phyloP scores from a whole-genome alignment of 2,888 invertebrate genomes.

The Dyspetes luteomarginatus region DNA sequence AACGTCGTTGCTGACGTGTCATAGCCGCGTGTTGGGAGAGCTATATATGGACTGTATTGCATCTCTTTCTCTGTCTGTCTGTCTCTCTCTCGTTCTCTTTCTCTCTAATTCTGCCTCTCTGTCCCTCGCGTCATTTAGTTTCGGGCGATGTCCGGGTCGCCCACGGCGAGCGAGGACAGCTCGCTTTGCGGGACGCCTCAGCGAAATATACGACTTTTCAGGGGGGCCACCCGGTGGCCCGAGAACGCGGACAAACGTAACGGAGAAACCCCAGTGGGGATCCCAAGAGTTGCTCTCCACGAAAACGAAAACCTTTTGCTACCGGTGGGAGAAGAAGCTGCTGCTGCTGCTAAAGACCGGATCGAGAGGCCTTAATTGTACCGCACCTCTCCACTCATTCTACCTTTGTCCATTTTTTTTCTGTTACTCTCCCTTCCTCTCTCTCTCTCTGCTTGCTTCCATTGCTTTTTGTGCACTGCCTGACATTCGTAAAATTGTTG shows the following conservation, averaged over 20 bases:
- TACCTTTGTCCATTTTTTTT: constrained; percentile 36
- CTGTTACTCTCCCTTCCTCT: too few relatives aligned
- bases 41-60: constrained; percentile 23
- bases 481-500: constrained; percentile 42
- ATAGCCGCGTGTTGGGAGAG: constrained; percentile 5
- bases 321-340: constrained; percentile 47
- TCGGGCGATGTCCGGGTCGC: constrained; percentile 74
- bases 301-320: constrained; percentile 56
- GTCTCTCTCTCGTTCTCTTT: not conserved
- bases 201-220: constrained; percentile 78
- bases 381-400: constrained; percentile 52
- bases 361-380: constrained; percentile 62
- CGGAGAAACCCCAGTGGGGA: constrained; percentile 60
- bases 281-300: constrained; percentile 47
- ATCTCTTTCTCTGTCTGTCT: not conserved
- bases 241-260: constrained; percentile 59
- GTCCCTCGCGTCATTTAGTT: constrained; percentile 67
- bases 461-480: not conserved
- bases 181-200: constrained; percentile 78
- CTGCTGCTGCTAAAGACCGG: constrained; percentile 41
- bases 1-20: constrained; percentile 32
- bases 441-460: not conserved
- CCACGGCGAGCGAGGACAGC: constrained; percentile 77
- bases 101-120: constrained; percentile 12
- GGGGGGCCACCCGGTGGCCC: constrained; percentile 77